Conservation (phyloP, 2,113 vertebrate species). For the Perca schrenkii region DNA sequence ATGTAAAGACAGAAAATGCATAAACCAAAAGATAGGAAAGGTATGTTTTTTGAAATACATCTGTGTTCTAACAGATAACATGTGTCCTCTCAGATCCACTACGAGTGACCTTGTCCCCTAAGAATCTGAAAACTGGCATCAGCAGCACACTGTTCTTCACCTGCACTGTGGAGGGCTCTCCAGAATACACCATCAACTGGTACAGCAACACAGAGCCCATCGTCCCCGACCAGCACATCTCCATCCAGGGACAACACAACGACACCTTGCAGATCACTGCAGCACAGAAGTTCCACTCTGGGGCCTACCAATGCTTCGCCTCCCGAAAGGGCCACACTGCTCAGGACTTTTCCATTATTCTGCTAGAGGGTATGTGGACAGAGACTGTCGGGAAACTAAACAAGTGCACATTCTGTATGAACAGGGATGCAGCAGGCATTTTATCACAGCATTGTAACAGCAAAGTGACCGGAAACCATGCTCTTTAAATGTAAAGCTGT, state of each 20-base stretch:
- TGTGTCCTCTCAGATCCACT: constrained; percentile 88
- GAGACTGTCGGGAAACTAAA: neutral
- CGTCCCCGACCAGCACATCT: constrained; percentile 91
- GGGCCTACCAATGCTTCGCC: constrained; percentile 98
- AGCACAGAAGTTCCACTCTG: constrained; percentile 96
- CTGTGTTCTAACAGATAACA: neutral
- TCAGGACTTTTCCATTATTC: constrained; percentile 97
- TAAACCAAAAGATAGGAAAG: neutral
- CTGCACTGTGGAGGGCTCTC: constrained; percentile 93
- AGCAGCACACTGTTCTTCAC: constrained; percentile 98
- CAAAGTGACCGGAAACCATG: constrained; percentile 3
- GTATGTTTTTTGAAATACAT: neutral
- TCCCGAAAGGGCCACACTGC: constrained; percentile 94
- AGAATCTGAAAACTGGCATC: constrained; percentile 98
- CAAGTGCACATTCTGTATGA: neutral
- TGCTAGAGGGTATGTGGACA: constrained; percentile 90
- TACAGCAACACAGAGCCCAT: constrained; percentile 96
- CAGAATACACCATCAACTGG: constrained; percentile 94
- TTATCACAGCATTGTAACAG: constrained; percentile 10
- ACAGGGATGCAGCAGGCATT: neutral
- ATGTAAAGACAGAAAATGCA: neutral
- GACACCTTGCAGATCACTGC: constrained; percentile 97
- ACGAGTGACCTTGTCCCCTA: constrained; percentile 95
- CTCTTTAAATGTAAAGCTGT: neutral
- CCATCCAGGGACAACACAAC: constrained; percentile 96